Evolutionary conservation across 1,140 invertebrate genomes (phyloP), one percentile per base, ranked within the genome.

Genomic region (Mactra quadrangularis): DNA sequence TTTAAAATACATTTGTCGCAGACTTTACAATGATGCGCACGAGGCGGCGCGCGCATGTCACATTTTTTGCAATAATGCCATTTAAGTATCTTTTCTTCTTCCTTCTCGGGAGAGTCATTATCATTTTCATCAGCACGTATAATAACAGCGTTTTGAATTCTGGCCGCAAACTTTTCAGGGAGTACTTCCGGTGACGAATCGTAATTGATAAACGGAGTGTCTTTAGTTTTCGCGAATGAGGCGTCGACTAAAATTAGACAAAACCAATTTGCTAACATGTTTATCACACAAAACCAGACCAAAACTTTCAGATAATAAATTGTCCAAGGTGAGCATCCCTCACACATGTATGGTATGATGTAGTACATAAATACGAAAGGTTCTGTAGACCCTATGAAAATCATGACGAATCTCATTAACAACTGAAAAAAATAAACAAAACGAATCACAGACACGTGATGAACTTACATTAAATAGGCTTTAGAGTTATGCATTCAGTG

Each of bases 11-110:
- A 91, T 9, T n/a, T 70, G 41, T 85, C 64, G 53, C 90, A 91
- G 7, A 86, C 9, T 1, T 79, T 72, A 66, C 90, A 91, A 84
- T 91, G 90, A 55, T 89, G 86, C 7, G 86, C 82, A 22, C 90
- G 72, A 7, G 87, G 87, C n/a, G 90, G 90, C 13, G 82, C 66
- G 17, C 74, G 52, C 47, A 75, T 66, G 22, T 84, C 53, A 60
- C 88, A 89, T 19, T 76, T 78, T 29, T 83, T 76, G 72, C 89
- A 90, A 27, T 31, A 97, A 95, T 93, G 99, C 96, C 31, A 96
- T 96, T 91, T 68, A 25, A 79, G 55, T 25, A 17, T 75, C 38
- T 74, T 70, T 33, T 57, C 79, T 11, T 31, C 27, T 22, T 50
- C 41, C 33, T 50, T 68, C 19, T 81, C 59, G 70, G 60, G 78